phyloP scores from a whole-genome alignment of 2,797 vertebrate species.

The Odontamblyopus rebecca region DNA sequence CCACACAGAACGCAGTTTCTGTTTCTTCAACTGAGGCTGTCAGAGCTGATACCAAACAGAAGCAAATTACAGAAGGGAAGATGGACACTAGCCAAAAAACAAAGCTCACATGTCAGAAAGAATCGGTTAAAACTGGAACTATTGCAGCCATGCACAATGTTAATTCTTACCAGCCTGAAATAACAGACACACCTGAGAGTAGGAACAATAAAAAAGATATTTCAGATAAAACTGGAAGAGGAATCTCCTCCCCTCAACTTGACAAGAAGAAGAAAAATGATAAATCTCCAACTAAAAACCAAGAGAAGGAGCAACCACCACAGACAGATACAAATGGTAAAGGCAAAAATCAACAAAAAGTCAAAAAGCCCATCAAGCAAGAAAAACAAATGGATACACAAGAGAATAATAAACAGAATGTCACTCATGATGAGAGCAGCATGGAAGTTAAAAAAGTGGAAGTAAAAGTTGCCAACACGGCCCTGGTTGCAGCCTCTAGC shows the following conservation, averaged over 20 bases:
- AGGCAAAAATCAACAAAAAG: slow-evolving; percentile 62
- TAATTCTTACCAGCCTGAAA: slow-evolving; percentile 59
- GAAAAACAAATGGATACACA: slow-evolving; percentile 53
- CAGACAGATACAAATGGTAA: slow-evolving; percentile 55
- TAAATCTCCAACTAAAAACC: slow-evolving; percentile 34
- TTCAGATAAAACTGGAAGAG: slow-evolving; percentile 66
- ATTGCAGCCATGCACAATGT: slow-evolving; percentile 53
- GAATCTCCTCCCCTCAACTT: slow-evolving; percentile 56
- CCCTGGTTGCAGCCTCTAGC: slow-evolving; percentile 14
- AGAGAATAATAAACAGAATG: slow-evolving; percentile 50
- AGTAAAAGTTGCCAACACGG: slow-evolving; percentile 45
- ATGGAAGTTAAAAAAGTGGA: slow-evolving; percentile 41
- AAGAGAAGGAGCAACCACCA: slow-evolving; percentile 38
- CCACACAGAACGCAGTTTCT: slow-evolving; percentile 62
- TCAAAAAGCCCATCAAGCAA: slow-evolving; percentile 73
- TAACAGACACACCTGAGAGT: slow-evolving; percentile 9
- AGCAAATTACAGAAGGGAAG: slow-evolving; percentile 46
- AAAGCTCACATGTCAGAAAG: slow-evolving; percentile 46
- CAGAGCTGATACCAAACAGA: slow-evolving; percentile 42
- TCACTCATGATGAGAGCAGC: slow-evolving; percentile 40
- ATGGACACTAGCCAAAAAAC: slow-evolving; percentile 56
- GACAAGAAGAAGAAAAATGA: slow-evolving; percentile 58
- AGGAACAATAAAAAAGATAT: slow-evolving; percentile 40
- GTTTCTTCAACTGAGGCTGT: slow-evolving; percentile 57
- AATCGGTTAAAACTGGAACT: slow-evolving; percentile 42